Evolutionary conservation across 1,140 invertebrate species (phyloP), one percentile per base, ranked within the genome.

Genomic region (Drosophila trapezifrons): DNA sequence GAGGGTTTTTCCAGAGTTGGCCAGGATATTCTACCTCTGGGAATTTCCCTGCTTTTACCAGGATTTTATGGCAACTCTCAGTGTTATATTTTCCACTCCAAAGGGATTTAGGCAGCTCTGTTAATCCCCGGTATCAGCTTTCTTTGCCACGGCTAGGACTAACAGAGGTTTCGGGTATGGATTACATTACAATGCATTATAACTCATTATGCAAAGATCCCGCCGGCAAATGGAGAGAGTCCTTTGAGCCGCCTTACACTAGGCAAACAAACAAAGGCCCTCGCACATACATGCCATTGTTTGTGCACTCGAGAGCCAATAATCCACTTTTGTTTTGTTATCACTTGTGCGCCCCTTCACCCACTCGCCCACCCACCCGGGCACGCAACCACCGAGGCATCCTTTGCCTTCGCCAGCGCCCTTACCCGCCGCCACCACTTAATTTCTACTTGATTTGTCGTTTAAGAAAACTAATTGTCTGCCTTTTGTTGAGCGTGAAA

Each of bases 391-490:
- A 22, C 12, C 42, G 64, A 51, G 60, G 60, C 54, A 20, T 55
- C 72, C 64, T 75, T 69, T 45, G 43, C 35, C 51, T 25, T 25
- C 17, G 59, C 51, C 55, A 35, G n/a, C n/a, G 43, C 51, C 62
- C 73, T 65, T 32, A 46, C 70, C 83, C 66, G 79, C 83, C 63
- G 84, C 78, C 84, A 80, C 85, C 82, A 90, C 86, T 90, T 90
- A 90, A 86, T 86, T 90, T 90, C 86, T 86, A 90, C 87, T 90
- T 90, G 87, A 90, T 90, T 90, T 90, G 86, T 90, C 86, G 87
- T 89, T 90, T 90, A 90, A 90, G 86, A 86, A 90, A 90, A 90
- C 87, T 90, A 90, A 90, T 90, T 90, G 86, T 90, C 86, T 90
- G 86, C 74, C 84, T 89, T 89, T 89, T 89, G 84, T 89, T 89